Conservation (phyloP, 1,140 invertebrate genomes). For the Drosophila mayri region DNA sequence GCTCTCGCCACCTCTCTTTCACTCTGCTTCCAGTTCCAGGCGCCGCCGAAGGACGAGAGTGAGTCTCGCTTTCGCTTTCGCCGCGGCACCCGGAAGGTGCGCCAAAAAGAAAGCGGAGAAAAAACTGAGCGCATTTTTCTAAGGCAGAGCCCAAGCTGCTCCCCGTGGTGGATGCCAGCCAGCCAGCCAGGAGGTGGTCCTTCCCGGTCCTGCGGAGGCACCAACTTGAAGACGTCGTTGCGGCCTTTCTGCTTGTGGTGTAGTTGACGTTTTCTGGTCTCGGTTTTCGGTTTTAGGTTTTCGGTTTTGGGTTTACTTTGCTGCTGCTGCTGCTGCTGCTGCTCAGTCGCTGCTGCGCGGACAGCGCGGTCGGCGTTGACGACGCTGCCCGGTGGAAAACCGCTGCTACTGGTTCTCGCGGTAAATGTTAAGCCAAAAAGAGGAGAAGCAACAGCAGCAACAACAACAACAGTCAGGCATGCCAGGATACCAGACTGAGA, state of each 20-base stretch:
- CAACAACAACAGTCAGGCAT: slow-evolving; percentile 27
- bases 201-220: slow-evolving; percentile 13
- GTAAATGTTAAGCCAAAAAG: slow-evolving; percentile 83
- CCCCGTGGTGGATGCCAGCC: background rate
- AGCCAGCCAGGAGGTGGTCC: slow-evolving; percentile 3
- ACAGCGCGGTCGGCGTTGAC: slow-evolving; percentile 11
- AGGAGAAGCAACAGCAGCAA: slow-evolving; percentile 57
- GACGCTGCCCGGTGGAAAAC: slow-evolving; percentile 67
- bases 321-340: slow-evolving; percentile 3
- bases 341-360: slow-evolving; percentile 7
- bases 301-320: slow-evolving; percentile 58
- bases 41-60: background rate
- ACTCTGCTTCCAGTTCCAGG: slow-evolving; percentile 19
- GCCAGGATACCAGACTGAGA: background rate
- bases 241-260: slow-evolving; percentile 82
- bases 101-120: slow-evolving; percentile 28
- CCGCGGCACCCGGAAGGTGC: slow-evolving; percentile 57
- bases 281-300: slow-evolving; percentile 72
- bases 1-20: slow-evolving; percentile 16
- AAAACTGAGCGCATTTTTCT: slow-evolving; percentile 77
- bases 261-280: slow-evolving; percentile 83
- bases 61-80: slow-evolving; percentile 18
- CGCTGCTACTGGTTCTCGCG: slow-evolving; percentile 85
- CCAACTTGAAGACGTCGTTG: slow-evolving; percentile 79
- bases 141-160: slow-evolving; percentile 15